phyloP scores from a whole-genome alignment of 2,113 vertebrate species.

The Platichthys stellatus region DNA sequence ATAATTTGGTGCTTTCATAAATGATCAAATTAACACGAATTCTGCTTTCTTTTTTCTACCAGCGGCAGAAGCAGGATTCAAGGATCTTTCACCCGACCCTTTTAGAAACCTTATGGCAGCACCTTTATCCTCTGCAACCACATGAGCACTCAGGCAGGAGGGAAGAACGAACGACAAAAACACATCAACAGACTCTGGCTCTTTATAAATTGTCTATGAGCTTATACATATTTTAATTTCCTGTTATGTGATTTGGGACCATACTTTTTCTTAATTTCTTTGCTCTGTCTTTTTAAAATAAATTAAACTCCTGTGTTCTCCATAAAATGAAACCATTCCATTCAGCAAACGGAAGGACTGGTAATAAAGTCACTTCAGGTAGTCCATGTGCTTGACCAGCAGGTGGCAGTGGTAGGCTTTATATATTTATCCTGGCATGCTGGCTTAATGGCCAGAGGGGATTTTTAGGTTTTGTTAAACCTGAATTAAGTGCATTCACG shows the following conservation, averaged over 20 bases:
- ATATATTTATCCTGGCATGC: conserved; percentile 4
- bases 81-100: conserved; percentile 69
- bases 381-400: conserved; percentile 57
- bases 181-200: not conserved
- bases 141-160: conserved; percentile 32
- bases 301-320: not conserved
- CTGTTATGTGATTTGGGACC: not conserved
- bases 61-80: conserved; percentile 77
- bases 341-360: not conserved
- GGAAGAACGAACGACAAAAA: not conserved
- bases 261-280: not conserved
- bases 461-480: conserved; percentile 19
- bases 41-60: conserved; percentile 21
- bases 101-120: conserved; percentile 68
- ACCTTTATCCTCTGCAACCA: conserved; percentile 50
- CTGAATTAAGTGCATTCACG: conserved; percentile 19
- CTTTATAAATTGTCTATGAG: conserved; percentile 6
- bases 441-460: not conserved
- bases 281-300: not conserved
- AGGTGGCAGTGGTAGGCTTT: conserved; percentile 64
- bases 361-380: not conserved
- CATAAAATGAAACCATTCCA: not conserved
- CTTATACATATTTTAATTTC: conserved; percentile 4
- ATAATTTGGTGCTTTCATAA: not conserved
- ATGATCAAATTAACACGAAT: not conserved